These are phyloP conservation scores for Podocnemis expansa DNA, from an alignment of 2,113 vertebrate genomes.

Conservation along the genomic window DNA sequence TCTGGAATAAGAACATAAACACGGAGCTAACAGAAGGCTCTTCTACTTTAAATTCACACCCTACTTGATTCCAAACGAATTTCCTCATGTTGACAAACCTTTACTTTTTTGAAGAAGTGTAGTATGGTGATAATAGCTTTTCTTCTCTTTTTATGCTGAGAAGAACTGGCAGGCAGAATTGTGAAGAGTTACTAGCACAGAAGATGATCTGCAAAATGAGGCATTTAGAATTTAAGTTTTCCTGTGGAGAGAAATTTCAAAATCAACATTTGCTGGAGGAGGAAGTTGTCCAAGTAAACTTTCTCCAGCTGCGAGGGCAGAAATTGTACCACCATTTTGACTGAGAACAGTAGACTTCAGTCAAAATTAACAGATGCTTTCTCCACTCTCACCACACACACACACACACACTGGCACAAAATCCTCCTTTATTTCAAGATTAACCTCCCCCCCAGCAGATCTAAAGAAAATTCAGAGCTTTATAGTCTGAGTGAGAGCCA, in stretches of 20 bases:
- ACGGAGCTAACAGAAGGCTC: not conserved
- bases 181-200: not conserved
- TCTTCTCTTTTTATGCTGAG: not conserved
- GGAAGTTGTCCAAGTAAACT: not conserved
- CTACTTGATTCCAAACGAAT: not conserved
- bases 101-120: not conserved
- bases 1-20: not conserved
- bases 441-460: not conserved
- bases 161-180: not conserved
- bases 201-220: not conserved
- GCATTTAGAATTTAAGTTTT: slow-evolving; percentile 2
- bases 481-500: not conserved
- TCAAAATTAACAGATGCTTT: not conserved
- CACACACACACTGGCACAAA: too few species aligned
- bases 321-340: not conserved
- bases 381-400: not conserved
- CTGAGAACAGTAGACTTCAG: not conserved
- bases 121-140: not conserved
- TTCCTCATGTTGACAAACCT: not conserved
- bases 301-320: not conserved
- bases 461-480: not conserved
- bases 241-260: not conserved
- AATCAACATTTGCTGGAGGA: not conserved
- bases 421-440: not conserved
- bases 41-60: not conserved